Conservation (phyloP, 2,113 vertebrate species). For the Neolamprologus ventralis region DNA sequence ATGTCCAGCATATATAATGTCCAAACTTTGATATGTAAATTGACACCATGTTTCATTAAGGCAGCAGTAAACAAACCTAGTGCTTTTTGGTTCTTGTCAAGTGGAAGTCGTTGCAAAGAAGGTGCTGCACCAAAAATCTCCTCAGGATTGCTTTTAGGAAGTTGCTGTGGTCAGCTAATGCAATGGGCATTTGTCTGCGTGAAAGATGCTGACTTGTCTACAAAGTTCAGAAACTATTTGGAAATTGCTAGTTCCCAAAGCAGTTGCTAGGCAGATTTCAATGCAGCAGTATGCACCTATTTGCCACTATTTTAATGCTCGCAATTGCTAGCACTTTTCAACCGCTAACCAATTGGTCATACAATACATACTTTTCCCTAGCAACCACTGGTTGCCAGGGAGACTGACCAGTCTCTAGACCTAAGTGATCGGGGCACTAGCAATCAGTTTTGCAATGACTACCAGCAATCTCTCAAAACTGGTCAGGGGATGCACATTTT, state of each 20-base stretch:
- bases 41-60: not conserved
- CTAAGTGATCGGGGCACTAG: accelerated
- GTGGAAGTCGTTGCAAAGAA: not conserved
- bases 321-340: not conserved
- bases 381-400: not conserved
- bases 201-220: not conserved
- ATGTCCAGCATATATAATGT: not conserved
- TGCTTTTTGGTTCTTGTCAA: not conserved
- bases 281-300: not conserved
- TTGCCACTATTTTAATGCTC: not conserved
- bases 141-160: not conserved
- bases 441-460: not conserved
- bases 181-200: not conserved
- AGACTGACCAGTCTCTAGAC: not conserved
- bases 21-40: not conserved
- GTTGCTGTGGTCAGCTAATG: not conserved
- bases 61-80: not conserved
- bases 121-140: not conserved
- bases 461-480: not conserved
- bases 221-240: not conserved
- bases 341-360: not conserved
- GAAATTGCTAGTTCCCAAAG: not conserved
- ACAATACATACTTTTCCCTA: not conserved
- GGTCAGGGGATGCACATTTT: not conserved
- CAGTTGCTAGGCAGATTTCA: not conserved